Percentiles rank a stretch among this genome's conserved stretches.
phyloP scores from a whole-genome alignment of 1,140 invertebrate genomes.

The Papilio polytes region DNA sequence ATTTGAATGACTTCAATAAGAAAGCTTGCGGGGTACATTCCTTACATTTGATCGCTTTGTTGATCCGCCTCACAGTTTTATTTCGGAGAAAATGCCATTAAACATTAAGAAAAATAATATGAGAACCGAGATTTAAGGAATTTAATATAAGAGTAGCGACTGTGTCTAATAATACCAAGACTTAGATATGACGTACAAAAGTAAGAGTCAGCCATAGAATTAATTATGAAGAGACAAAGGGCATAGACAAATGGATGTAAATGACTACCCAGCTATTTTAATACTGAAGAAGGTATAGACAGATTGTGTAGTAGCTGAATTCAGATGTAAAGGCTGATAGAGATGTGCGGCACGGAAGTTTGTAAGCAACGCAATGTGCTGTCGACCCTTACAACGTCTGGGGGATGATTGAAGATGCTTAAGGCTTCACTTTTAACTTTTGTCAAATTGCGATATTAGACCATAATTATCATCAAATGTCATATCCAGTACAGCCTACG shows the following conservation, averaged over 20 bases:
- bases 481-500: conserved; percentile 9
- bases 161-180: no score
- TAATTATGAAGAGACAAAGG: no score
- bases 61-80: conserved; percentile 1
- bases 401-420: neutral
- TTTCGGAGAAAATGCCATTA: neutral
- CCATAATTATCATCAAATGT: conserved; percentile 9
- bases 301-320: no score
- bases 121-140: neutral
- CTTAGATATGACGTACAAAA: no score
- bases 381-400: neutral
- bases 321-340: no score
- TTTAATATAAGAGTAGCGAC: no score
- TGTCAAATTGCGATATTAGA: neutral
- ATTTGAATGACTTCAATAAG: conserved; percentile 15
- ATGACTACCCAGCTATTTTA: no score
- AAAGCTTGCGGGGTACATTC: conserved; percentile 10
- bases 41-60: neutral
- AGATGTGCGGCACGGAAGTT: no score
- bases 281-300: no score
- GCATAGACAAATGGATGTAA: no score
- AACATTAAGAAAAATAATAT: neutral
- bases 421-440: neutral
- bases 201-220: no score
- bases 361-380: neutral